Evolutionary conservation across 2,888 invertebrate species (phyloP).

Genomic region (Ectropis crepuscularia): DNA sequence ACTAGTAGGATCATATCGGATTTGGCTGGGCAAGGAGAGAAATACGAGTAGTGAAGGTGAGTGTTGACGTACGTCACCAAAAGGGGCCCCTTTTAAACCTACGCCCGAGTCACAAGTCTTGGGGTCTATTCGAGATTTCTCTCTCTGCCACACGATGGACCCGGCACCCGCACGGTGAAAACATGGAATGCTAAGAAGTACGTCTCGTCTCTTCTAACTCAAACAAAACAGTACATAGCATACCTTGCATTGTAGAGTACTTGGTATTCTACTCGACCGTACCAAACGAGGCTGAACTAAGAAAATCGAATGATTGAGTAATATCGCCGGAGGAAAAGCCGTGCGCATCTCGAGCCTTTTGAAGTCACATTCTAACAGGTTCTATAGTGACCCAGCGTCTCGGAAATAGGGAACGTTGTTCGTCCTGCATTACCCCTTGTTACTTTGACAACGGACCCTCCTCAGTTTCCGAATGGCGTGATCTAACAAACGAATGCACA

Average conservation of each 20-base stretch:
- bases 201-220: too few species aligned
- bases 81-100: too few species aligned
- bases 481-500: constrained; percentile 64
- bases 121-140: too few species aligned
- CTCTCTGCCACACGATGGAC: too few species aligned
- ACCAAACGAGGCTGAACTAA: constrained; percentile 12
- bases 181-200: too few species aligned
- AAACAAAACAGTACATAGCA: neutral
- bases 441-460: constrained; percentile 73
- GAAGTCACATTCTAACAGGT: constrained; percentile 48
- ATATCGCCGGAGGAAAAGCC: constrained; percentile 35
- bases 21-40: too few species aligned
- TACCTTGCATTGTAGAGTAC: neutral
- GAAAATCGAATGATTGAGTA: constrained; percentile 39
- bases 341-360: constrained; percentile 45
- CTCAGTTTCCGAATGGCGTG: constrained; percentile 63
- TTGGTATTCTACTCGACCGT: neutral
- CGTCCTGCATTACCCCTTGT: constrained; percentile 72
- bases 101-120: too few species aligned
- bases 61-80: too few species aligned
- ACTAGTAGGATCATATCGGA: too few species aligned
- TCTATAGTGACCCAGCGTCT: constrained; percentile 62
- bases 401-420: constrained; percentile 62
- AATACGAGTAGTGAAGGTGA: too few species aligned
- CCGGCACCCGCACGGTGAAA: too few species aligned